Evolutionary conservation across 2,113 vertebrate genomes (phyloP).

Genomic region (Chaetops frenatus): DNA sequence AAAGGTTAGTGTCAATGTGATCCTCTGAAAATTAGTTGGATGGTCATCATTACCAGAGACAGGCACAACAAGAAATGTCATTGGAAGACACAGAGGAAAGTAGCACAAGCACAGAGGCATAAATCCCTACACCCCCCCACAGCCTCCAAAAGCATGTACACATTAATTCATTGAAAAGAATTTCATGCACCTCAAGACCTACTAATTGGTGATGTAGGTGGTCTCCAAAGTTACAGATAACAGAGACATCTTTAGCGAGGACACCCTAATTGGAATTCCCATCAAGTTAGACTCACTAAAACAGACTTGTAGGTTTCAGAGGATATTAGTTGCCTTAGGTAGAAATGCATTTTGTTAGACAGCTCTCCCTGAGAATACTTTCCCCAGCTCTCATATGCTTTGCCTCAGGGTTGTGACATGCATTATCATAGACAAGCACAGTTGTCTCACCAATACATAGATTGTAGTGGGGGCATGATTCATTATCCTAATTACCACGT

Average conservation of each 20-base stretch:
- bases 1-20: slow-evolving; percentile 46
- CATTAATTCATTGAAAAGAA: not conserved
- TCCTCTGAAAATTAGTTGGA: slow-evolving; percentile 23
- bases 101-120: not conserved
- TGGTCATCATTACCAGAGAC: slow-evolving; percentile 8
- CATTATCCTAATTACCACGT: not conserved
- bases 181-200: not conserved
- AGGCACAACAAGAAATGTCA: not conserved
- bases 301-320: slow-evolving; percentile 11
- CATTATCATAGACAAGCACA: slow-evolving; percentile 2
- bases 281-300: not conserved
- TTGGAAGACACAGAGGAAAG: not conserved
- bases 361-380: not conserved
- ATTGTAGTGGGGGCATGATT: not conserved
- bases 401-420: slow-evolving; percentile 3
- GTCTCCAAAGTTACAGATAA: not conserved
- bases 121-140: not conserved
- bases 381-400: not conserved
- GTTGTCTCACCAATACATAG: slow-evolving; percentile 9
- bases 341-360: slow-evolving; percentile 29
- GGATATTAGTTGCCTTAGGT: slow-evolving; percentile 32
- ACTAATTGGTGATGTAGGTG: not conserved
- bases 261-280: slow-evolving; percentile 28
- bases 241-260: not conserved
- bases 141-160: not conserved